A percentile compares a stretch with the other conserved stretches of the same genome.
phyloP scores from a whole-genome alignment of 2,113 vertebrate species.

The Pionites leucogaster region DNA sequence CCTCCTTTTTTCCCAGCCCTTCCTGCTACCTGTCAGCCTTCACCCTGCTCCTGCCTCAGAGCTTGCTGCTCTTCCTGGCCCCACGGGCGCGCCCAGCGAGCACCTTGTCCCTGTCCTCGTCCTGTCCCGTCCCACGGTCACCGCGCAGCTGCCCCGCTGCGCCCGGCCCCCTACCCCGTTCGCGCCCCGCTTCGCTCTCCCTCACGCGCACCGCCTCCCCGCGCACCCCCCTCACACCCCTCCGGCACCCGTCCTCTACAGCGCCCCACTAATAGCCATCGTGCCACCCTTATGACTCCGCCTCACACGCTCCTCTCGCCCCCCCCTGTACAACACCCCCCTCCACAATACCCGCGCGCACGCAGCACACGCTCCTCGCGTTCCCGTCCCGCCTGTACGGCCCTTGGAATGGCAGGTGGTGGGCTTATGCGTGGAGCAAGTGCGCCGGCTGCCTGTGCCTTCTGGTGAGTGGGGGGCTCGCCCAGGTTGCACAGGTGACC shows the following conservation, averaged over 20 bases:
- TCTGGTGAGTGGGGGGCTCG: accelerated
- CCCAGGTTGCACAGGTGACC: accelerated
- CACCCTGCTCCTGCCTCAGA: not conserved
- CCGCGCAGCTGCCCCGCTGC: not conserved
- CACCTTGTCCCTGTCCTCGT: not conserved
- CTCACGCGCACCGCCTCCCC: too few relatives aligned
- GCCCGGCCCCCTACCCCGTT: not conserved
- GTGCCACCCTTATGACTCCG: not conserved
- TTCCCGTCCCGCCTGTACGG: not conserved
- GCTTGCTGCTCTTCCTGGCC: not conserved
- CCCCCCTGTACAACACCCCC: too few relatives aligned
- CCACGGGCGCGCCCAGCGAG: not conserved
- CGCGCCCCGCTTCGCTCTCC: too few relatives aligned
- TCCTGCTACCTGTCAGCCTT: not conserved
- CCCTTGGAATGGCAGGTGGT: not conserved
- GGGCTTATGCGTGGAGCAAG: accelerated
- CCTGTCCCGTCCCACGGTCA: not conserved
- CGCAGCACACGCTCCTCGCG: not conserved
- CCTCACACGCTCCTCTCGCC: too few relatives aligned
- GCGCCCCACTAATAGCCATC: not conserved
- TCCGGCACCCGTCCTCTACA: too few relatives aligned
- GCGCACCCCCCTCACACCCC: too few relatives aligned
- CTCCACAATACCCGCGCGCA: not conserved
- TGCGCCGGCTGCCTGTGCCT: accelerated
- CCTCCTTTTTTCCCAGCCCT: not conserved